Base-by-base conservation (phyloP, 2,888 invertebrate species). In the Ophraella communa region DNA sequence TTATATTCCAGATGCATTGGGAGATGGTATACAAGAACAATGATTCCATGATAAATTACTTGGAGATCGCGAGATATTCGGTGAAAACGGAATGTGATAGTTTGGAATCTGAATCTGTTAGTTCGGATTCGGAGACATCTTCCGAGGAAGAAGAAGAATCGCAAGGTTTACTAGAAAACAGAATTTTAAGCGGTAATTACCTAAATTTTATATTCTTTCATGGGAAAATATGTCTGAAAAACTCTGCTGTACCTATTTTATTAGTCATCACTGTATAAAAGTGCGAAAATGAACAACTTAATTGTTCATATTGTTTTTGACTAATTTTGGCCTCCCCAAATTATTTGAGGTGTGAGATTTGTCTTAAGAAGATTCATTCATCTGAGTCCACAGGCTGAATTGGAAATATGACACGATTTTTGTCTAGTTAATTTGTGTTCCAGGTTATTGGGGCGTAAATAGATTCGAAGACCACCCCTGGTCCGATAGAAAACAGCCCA, bases 361-460 rank as follows among this genome's bases (percentile, higher is more conserved):
- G n/a, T n/a, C n/a, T n/a, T n/a, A n/a, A n/a, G n/a, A n/a, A n/a
- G n/a, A n/a, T n/a, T n/a, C n/a, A n/a, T n/a, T n/a, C n/a, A n/a
- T n/a, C n/a, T n/a, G n/a, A n/a, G n/a, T n/a, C n/a, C n/a, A n/a
- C n/a, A n/a, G n/a, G n/a, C n/a, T n/a, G n/a, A n/a, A n/a, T n/a
- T n/a, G n/a, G n/a, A n/a, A n/a, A n/a, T n/a, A n/a, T n/a, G n/a
- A n/a, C n/a, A n/a, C n/a, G n/a, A n/a, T n/a, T n/a, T n/a, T n/a
- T n/a, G n/a, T n/a, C n/a, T n/a, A n/a, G n/a, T n/a, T n/a, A n/a
- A n/a, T n/a, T n/a, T n/a, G n/a, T n/a, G n/a, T n/a, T n/a, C n/a
- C n/a, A 76, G 75, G 74, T 5, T 67, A 63, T n/a, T 76, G 76
- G 76, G 59, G 35, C 21, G 51, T 27, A 8, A 57, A 67, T 35